Base-by-base conservation (phyloP, 2,888 invertebrate species). In the Pardosa pseudoannulata region DNA sequence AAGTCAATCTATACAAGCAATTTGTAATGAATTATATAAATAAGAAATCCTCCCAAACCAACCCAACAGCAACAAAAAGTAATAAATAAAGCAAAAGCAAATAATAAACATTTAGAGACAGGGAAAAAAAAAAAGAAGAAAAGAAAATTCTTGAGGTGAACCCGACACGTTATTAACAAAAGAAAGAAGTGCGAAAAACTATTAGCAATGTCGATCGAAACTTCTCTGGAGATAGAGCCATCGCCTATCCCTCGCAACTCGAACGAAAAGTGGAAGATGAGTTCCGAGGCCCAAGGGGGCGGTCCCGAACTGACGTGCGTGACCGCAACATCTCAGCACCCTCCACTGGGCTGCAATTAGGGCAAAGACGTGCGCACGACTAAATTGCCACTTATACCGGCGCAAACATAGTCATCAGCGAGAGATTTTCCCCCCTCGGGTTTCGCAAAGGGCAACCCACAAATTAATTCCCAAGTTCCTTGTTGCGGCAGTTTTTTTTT, bases 351-450 rank as follows among this genome's bases (percentile, higher is more conserved):
- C 72, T 71, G 65, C 71, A 78, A 78, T 78, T 72, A 78, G 71
- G 56, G 75, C 28, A 56, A n/a, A 36, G 62, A 75, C 75, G 75
- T 75, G 64, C 71, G 76, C 39, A 65, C 41, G 56, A 23, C 56
- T 28, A 79, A 78, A 85, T 79, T 79, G 78, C 83, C 72, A 67
- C 83, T 78, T 79, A 72, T 78, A n/a, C 39, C 64, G 39, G 65
- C 32, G 67, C 83, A 85, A 79, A 85, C 72, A 85, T 71, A 85
- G 83, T 85, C 83, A 85, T 85, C 83, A 85, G 32, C 36, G 7
- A n/a, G 7, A 27, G 62, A 7, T 9, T n/a, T 28, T 50, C 75
- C 65, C 16, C 56, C 39, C 64, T 36, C n/a, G 11, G 27, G n/a
- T 27, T 11, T 39, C 64, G 39, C 28, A 36, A 41, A 56, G 36